Conservation (phyloP, 1,140 invertebrate genomes). For the fruit fly (Drosophila melanogaster) region DNA sequence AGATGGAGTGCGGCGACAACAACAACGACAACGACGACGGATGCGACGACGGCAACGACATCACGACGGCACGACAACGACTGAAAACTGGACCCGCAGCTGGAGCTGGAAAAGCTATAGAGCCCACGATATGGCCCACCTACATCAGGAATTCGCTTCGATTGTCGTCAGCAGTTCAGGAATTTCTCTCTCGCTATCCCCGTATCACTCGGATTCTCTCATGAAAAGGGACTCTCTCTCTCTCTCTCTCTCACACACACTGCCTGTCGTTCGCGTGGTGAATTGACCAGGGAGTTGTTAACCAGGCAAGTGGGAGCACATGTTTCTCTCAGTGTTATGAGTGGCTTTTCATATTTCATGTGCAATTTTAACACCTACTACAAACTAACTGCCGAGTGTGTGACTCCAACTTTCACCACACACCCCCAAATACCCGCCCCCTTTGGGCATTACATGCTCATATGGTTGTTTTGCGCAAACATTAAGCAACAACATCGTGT, state of each 20-base stretch:
- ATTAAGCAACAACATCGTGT: slow-evolving; percentile 67
- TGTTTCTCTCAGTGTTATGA: slow-evolving; percentile 52
- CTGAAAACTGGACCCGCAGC: slow-evolving; percentile 69
- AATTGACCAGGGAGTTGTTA: slow-evolving; percentile 54
- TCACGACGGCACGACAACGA: slow-evolving; percentile 84
- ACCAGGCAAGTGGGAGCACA: slow-evolving; percentile 39
- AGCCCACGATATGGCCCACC: slow-evolving; percentile 48
- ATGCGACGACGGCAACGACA: slow-evolving; percentile 81
- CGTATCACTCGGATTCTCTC: not conserved
- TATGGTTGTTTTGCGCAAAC: slow-evolving; percentile 48
- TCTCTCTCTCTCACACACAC: not conserved
- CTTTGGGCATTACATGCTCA: slow-evolving; percentile 45
- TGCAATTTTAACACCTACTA: slow-evolving; percentile 81
- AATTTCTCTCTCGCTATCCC: slow-evolving; percentile 37
- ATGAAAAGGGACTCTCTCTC: not conserved
- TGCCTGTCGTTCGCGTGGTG: slow-evolving; percentile 22
- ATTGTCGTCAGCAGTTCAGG: slow-evolving; percentile 59
- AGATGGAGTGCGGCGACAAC: slow-evolving; percentile 52
- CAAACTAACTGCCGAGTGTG: slow-evolving; percentile 55
- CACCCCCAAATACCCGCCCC: slow-evolving; percentile 2
- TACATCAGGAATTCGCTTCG: slow-evolving; percentile 53
- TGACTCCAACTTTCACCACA: slow-evolving; percentile 4
- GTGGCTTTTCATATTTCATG: slow-evolving; percentile 77
- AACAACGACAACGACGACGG: slow-evolving; percentile 71
- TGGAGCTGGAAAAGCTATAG: slow-evolving; percentile 37